Base-by-base conservation (phyloP, 2,888 invertebrate species). In the Caenorhabditis virilis region DNA sequence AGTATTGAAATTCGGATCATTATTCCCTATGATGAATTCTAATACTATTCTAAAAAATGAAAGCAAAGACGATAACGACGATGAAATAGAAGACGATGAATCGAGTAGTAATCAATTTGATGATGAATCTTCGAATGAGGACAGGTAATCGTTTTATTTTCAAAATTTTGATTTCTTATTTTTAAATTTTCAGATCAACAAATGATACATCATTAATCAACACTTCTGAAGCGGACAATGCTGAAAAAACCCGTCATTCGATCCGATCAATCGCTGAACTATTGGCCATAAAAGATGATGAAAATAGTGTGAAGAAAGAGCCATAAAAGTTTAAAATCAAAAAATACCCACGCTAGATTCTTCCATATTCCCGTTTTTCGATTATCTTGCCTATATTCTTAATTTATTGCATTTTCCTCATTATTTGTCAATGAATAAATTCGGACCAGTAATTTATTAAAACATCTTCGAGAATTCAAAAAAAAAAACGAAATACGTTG, bases 211-310 rank as follows among this genome's bases (percentile, higher is more conserved):
- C 59, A 3, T n/a, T 43, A 16, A 49, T 36, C 18, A 52, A 47
- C 33, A 9, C 51, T 60, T 23, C 23, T 45, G 22, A 22, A 54
- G n/a, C 5, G 9, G 36, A 36, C n/a, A 11, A 11, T 36, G 36
- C 36, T 36, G 36, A n/a, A 36, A 36, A 15, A 30, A 36, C 35
- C 48, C 16, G 27, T 48, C 65, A 65, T 22, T 65, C 65, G 18
- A 65, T 65, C 30, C 55, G 65, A 41, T 65, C 65, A 22, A 65
- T 65, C 25, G 57, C 56, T 15, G 60, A 65, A 30, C 36, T 65
- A 23, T 39, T 65, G 16, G 33, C 54, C 15, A 55, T 64, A 13
- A 43, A 53, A 15, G 65, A 65, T 27, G 64, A 64, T n/a, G n/a
- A n/a, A n/a, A n/a, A n/a, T n/a, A n/a, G n/a, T n/a, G n/a, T n/a